Conservation (phyloP, 2,888 invertebrate genomes). For the Drosophila birchii region DNA sequence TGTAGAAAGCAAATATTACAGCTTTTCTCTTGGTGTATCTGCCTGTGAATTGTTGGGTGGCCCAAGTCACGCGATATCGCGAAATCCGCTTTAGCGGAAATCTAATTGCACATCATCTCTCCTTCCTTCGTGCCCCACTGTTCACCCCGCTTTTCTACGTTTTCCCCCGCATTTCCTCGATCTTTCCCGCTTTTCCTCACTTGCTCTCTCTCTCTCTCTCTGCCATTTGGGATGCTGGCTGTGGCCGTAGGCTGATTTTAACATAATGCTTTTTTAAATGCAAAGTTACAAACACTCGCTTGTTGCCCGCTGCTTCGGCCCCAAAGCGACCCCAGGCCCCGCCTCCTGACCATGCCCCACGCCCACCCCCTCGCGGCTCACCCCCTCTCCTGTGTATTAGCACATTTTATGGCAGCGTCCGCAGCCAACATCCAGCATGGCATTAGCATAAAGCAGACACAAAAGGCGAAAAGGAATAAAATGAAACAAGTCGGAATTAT, state of each 20-base stretch:
- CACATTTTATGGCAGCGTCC: conserved; percentile 75
- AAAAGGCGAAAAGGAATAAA: conserved; percentile 62
- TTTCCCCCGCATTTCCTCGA: conserved; percentile 16
- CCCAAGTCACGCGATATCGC: conserved; percentile 78
- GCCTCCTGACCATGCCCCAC: conserved; percentile 5
- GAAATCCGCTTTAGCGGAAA: conserved; percentile 81
- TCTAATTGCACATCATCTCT: conserved; percentile 77
- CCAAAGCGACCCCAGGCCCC: conserved; percentile 19
- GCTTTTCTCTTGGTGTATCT: conserved; percentile 14
- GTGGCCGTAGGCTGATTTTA: conserved; percentile 76
- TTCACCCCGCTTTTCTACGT: background rate
- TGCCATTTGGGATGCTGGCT: conserved; percentile 50
- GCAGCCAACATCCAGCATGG: conserved; percentile 46
- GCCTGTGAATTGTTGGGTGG: conserved; percentile 65
- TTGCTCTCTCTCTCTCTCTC: conserved; percentile 4
- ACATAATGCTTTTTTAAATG: conserved; percentile 81
- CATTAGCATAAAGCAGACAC: conserved; percentile 77
- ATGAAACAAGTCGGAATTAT: conserved; percentile 49
- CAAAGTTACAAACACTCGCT: conserved; percentile 78
- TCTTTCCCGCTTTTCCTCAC: conserved; percentile 19
- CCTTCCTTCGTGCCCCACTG: conserved; percentile 8
- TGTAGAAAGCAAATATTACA: accelerated
- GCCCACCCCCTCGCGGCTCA: conserved; percentile 6
- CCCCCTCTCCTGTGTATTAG: conserved; percentile 65
- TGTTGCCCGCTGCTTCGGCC: conserved; percentile 39